Conservation (phyloP, 1,140 invertebrate species). For the Meteorus sp. region DNA sequence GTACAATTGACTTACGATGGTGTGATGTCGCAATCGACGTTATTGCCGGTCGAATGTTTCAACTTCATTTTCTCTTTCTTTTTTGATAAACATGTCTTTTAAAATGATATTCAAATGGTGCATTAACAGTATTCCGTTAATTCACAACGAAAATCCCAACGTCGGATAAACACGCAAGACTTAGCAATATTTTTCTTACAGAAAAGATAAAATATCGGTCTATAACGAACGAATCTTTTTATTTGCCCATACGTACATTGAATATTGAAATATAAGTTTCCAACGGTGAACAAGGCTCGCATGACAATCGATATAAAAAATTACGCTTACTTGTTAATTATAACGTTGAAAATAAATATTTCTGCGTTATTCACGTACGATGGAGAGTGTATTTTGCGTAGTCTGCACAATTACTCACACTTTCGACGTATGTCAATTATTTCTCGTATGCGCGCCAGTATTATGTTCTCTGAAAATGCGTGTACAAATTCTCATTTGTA, state of each 20-base stretch:
- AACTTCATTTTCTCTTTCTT: no score
- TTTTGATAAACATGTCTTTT: no score
- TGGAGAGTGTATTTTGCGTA: not conserved
- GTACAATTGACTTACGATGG: no score
- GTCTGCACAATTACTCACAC: not conserved
- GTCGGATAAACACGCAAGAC: no score
- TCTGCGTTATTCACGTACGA: not conserved
- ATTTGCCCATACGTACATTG: not conserved
- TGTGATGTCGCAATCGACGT: no score
- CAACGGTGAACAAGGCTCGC: not conserved
- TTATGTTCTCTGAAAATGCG: constrained; percentile 4
- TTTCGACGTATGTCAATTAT: not conserved
- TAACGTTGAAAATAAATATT: not conserved
- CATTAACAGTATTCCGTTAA: no score
- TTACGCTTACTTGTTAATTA: not conserved
- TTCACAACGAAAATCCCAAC: no score
- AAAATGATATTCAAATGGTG: no score
- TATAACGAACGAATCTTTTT: not conserved
- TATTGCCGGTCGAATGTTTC: no score
- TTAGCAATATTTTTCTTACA: no score
- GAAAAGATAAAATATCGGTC: no score
- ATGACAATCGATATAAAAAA: not conserved
- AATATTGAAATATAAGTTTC: not conserved
- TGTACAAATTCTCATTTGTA: constrained; percentile 37
- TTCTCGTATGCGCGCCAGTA: not conserved